Conservation (phyloP, 2,888 invertebrate species). For the Fabriciana adippe region DNA sequence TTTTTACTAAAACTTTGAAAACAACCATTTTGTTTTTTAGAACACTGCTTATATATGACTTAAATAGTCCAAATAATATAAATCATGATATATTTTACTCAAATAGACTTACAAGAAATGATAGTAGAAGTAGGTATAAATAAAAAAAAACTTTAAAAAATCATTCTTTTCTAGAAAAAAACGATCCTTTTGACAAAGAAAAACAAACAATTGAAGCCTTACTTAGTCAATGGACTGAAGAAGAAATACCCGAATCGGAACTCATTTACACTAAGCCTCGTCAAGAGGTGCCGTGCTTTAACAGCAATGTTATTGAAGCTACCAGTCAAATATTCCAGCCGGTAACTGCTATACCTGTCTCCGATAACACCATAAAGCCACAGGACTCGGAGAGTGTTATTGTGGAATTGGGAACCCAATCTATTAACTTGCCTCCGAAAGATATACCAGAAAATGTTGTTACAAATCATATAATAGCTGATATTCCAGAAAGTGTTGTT, state of each 20-base stretch:
- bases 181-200: slow-evolving; percentile 68
- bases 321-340: slow-evolving; percentile 69
- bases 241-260: slow-evolving; percentile 67
- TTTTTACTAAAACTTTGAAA: not conserved
- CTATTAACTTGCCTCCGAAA: slow-evolving; percentile 17
- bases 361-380: slow-evolving; percentile 45
- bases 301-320: slow-evolving; percentile 67
- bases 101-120: not conserved
- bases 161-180: slow-evolving; percentile 56
- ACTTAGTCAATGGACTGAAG: slow-evolving; percentile 77
- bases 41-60: not conserved
- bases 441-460: not conserved
- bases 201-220: slow-evolving; percentile 71
- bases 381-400: slow-evolving; percentile 58
- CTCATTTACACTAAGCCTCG: slow-evolving; percentile 45
- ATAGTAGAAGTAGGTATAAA: not conserved
- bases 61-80: too few relatives aligned
- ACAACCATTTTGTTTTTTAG: not conserved
- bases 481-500: not conserved
- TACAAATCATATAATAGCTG: not conserved
- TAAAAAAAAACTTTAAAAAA: slow-evolving; percentile 22
- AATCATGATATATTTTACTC: too few relatives aligned
- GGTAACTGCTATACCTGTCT: slow-evolving; percentile 61
- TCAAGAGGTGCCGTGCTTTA: slow-evolving; percentile 66
- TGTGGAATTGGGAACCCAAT: slow-evolving; percentile 55